Evolutionary conservation across 2,888 invertebrate genomes (phyloP).

Genomic region (Malthinus flaveolus): DNA sequence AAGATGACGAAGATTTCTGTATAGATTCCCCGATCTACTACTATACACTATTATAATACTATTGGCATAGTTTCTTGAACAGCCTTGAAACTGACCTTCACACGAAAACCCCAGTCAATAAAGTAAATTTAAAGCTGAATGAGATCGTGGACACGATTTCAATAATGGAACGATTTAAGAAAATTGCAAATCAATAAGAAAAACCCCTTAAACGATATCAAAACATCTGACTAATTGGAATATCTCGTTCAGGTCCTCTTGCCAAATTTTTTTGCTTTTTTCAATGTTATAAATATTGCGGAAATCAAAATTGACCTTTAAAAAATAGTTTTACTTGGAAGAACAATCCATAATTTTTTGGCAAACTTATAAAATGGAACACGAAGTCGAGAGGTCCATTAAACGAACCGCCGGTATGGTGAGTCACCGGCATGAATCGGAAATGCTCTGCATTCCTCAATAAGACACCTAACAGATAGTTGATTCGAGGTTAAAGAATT

Average conservation of each 20-base stretch:
- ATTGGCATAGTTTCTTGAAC: conserved; percentile 15
- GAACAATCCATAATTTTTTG: too few species aligned
- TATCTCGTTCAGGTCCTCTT: not conserved
- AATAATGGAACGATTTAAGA: too few species aligned
- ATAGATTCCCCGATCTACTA: conserved; percentile 2
- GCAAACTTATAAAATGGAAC: not conserved
- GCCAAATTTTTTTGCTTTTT: not conserved
- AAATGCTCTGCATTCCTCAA: conserved; percentile 32
- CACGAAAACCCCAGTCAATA: not conserved
- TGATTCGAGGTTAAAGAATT: conserved; percentile 3
- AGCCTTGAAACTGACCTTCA: conserved; percentile 20
- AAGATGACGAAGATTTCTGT: conserved; percentile 21
- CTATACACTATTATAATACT: conserved; percentile 14
- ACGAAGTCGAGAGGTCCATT: conserved; percentile 22
- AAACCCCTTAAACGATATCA: too few species aligned
- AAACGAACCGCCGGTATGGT: conserved; percentile 17
- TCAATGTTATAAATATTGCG: too few species aligned
- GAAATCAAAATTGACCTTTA: too few species aligned
- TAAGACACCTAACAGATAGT: conserved; percentile 10
- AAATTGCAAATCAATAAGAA: too few species aligned
- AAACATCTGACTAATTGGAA: too few species aligned
- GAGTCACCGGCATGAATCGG: conserved; percentile 32
- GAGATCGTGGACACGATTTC: too few species aligned
- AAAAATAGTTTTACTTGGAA: too few species aligned
- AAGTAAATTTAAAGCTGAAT: too few species aligned